Conservation (phyloP, 2,888 invertebrate species). For the Phrixothrix hirtus region DNA sequence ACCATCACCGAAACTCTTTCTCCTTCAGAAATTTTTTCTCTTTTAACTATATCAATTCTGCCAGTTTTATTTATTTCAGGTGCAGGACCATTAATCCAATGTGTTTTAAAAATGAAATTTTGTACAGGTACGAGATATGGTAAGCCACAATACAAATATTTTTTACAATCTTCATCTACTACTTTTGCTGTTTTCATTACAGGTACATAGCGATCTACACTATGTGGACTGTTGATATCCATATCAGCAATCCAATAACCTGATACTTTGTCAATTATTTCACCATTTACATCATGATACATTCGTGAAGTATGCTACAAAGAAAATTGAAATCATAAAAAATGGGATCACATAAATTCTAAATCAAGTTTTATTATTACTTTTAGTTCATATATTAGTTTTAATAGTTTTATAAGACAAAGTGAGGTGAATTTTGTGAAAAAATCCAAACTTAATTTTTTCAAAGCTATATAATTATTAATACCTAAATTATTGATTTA, state of each 20-base stretch:
- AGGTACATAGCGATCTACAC: conserved; percentile 61
- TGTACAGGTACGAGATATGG: conserved; percentile 79
- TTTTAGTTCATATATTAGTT: too few species aligned
- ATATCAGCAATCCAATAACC: conserved; percentile 76
- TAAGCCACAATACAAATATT: conserved; percentile 74
- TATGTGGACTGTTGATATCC: conserved; percentile 72
- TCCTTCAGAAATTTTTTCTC: conserved; percentile 51
- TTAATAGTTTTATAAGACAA: too few species aligned
- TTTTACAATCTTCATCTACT: conserved; percentile 62
- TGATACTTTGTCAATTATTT: conserved; percentile 57
- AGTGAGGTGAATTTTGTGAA: too few species aligned
- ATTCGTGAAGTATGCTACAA: conserved; percentile 66
- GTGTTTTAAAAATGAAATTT: conserved; percentile 67
- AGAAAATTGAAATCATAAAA: conserved; percentile 32
- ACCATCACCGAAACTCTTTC: conserved; percentile 58
- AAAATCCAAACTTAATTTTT: too few species aligned
- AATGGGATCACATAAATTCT: neutral
- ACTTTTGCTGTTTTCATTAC: conserved; percentile 57
- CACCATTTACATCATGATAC: conserved; percentile 60
- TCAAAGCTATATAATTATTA: too few species aligned
- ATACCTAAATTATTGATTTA: too few species aligned
- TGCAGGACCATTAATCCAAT: conserved; percentile 63
- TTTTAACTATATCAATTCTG: conserved; percentile 55
- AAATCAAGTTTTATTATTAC: too few species aligned
- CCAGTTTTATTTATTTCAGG: conserved; percentile 59